phyloP scores from a whole-genome alignment of 2,113 vertebrate species.

The Gyps fulvus region DNA sequence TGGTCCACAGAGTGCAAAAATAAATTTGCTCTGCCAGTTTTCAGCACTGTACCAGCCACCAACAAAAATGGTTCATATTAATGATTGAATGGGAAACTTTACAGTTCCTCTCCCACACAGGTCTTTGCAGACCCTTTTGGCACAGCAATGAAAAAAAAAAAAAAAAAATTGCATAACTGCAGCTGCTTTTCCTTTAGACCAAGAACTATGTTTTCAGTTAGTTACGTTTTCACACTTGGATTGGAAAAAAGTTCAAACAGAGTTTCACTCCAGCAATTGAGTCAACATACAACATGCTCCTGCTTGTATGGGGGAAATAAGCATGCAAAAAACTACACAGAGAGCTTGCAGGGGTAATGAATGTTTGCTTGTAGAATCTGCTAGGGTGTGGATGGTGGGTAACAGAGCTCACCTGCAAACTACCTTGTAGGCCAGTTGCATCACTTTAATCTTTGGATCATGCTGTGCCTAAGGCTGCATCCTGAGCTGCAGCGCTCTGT shows the following conservation, averaged over 20 bases:
- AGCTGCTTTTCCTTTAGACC: conserved; percentile 35
- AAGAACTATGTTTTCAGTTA: conserved; percentile 5
- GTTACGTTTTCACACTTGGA: conserved; percentile 12
- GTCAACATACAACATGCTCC: neutral
- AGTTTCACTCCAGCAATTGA: conserved; percentile 1
- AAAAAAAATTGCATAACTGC: neutral
- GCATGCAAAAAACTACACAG: neutral
- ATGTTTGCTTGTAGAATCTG: neutral
- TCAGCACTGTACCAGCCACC: neutral
- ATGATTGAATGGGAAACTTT: neutral
- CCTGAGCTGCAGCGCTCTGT: rapidly evolving
- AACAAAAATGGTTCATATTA: neutral
- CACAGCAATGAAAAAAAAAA: neutral
- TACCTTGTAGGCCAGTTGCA: neutral
- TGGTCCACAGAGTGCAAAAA: neutral
- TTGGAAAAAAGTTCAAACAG: conserved; percentile 32
- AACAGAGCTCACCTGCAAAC: neutral
- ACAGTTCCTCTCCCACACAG: neutral
- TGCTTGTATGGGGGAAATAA: neutral
- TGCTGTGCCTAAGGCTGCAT: neutral
- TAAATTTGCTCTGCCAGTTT: neutral
- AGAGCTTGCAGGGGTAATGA: neutral
- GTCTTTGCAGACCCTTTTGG: neutral
- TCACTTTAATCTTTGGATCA: neutral
- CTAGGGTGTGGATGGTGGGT: neutral